Percentiles rank a stretch among this genome's conserved stretches.
phyloP scores from a whole-genome alignment of 64 coral and sea anemone genomes.

The Stylophora pistillata region DNA sequence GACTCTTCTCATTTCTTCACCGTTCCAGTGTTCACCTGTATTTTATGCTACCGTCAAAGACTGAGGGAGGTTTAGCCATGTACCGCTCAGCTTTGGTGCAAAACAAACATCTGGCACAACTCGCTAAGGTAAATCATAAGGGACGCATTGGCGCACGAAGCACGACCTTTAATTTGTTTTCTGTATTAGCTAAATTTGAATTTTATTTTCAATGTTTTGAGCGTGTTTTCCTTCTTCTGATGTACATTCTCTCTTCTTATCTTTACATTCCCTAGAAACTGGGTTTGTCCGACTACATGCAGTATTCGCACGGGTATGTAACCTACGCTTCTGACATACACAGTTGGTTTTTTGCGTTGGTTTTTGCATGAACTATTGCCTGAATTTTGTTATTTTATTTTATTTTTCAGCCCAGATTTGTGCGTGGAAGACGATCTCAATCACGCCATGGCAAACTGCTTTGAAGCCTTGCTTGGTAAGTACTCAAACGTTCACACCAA shows the following conservation, averaged over 20 bases:
- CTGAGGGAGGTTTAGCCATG: conserved; percentile 80
- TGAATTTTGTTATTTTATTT: not conserved
- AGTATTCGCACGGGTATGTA: conserved; percentile 79
- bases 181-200: too few species aligned
- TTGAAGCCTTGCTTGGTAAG: conserved; percentile 97
- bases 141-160: not conserved
- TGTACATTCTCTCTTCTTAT: not conserved
- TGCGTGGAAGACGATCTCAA: conserved; percentile 94
- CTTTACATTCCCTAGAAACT: conserved; percentile 70
- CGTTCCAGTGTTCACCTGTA: conserved; percentile 72
- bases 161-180: not conserved
- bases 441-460: conserved; percentile 98
- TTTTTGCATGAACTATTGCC: too few species aligned
- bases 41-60: conserved; percentile 85
- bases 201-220: too few species aligned
- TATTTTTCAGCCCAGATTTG: conserved; percentile 76
- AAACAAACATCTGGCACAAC: conserved; percentile 81
- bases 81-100: conserved; percentile 88
- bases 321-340: not conserved
- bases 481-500: not conserved
- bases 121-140: conserved; percentile 78
- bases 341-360: not conserved
- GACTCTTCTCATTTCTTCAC: not conserved
- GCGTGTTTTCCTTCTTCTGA: not conserved
- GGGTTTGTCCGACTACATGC: conserved; percentile 88